Evolutionary conservation across 1,140 invertebrate genomes (phyloP), one percentile per base, ranked within the genome.

Genomic region (Halyomorpha halys): DNA sequence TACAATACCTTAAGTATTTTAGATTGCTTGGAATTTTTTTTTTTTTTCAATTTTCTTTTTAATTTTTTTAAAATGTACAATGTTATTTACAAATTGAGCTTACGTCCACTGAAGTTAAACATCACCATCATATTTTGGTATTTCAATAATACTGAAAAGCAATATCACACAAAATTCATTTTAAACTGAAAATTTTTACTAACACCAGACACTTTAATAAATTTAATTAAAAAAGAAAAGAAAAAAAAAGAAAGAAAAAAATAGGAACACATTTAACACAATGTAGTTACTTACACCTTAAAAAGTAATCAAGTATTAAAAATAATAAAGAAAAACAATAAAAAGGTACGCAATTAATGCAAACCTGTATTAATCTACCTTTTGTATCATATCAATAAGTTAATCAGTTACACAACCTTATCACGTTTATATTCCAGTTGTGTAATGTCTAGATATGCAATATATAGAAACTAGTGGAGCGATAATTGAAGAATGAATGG

Each of bases 121-220:
- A 63, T 63, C 62, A 63, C 62, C 62, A 47, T 65, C 23, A 18
- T 59, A 19, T 65, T 65, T 65, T 65, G 64, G 64, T 65, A 65
- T 51, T 59, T 61, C 21, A 60, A 65, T 65, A 65, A 65, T 65
- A 65, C 64, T 65, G 64, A 60, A 65, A 65, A 65, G 56, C 64
- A 65, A 65, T 65, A 65, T 65, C 64, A 65, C 64, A 65, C 64
- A 60, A 65, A 64, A 64, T 25, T 56, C 53, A 56, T 19, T 64
- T 54, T 44, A 47, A 53, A 39, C 53, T 54, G 47, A 63, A 63
- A 62, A 63, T 27, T 51, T 61, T 61, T 61, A 61, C 60, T 45
- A 44, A 63, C 47, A 49, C 27, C 27, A 51, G 27, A 53, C 19
- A 53, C 27, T 56, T 56, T 5, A 56, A 56, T 27, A 63, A 27